phyloP scores from a whole-genome alignment of 2,113 vertebrate species.

The Platysternon megacephalum region DNA sequence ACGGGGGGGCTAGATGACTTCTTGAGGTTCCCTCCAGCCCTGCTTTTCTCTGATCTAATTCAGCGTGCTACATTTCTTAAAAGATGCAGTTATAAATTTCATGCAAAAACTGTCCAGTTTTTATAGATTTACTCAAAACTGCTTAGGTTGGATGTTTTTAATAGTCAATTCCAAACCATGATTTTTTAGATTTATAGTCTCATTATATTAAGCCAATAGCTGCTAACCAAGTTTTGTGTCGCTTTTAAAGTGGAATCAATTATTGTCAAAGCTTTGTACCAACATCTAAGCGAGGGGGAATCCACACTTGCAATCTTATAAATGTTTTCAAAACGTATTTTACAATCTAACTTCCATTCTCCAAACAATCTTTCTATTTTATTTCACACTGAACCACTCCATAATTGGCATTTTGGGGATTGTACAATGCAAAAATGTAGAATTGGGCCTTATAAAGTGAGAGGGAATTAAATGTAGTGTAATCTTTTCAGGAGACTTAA shows the following conservation, averaged over 20 bases:
- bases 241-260: background rate
- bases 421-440: background rate
- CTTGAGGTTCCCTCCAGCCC: too few relatives aligned
- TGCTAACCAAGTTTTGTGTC: background rate
- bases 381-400: background rate
- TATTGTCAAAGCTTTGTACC: background rate
- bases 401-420: background rate
- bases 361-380: background rate
- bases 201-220: background rate
- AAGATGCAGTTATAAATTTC: too few relatives aligned
- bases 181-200: background rate
- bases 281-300: background rate
- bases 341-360: background rate
- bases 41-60: too few relatives aligned
- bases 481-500: background rate
- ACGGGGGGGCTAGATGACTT: too few relatives aligned
- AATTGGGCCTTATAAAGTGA: background rate
- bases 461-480: background rate
- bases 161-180: background rate
- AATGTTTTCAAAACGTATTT: background rate
- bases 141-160: background rate
- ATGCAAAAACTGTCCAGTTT: too few relatives aligned
- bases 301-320: background rate
- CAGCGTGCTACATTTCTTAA: too few relatives aligned
- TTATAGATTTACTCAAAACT: too few relatives aligned